phyloP scores from a whole-genome alignment of 2,113 vertebrate genomes.

The Meleagris gallopavo region DNA sequence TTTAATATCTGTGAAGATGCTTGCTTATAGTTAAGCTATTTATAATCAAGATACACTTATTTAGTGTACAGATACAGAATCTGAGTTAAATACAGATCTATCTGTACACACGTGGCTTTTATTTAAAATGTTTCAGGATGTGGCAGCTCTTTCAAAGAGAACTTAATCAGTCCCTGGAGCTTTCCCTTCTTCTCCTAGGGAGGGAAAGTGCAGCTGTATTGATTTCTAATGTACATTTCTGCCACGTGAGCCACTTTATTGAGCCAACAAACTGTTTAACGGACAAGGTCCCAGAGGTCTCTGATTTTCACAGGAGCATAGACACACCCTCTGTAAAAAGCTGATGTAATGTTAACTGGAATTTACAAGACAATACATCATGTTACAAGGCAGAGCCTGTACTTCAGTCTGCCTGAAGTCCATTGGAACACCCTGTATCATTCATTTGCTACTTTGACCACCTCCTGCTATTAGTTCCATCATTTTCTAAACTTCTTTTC shows the following conservation, averaged over 20 bases:
- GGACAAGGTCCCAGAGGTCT: slow-evolving; percentile 35
- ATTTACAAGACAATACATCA: slow-evolving; percentile 1
- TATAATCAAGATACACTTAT: slow-evolving; percentile 8
- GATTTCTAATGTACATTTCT: slow-evolving; percentile 36
- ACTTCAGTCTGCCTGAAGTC: not conserved
- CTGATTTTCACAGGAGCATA: not conserved
- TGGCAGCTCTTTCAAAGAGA: slow-evolving; percentile 22
- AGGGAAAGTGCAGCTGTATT: slow-evolving; percentile 34
- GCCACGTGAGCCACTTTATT: slow-evolving; percentile 30
- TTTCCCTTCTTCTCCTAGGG: slow-evolving; percentile 34
- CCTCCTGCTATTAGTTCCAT: not conserved
- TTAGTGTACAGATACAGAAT: not conserved
- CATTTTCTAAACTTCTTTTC: not conserved
- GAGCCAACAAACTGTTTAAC: slow-evolving; percentile 50
- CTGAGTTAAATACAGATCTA: not conserved
- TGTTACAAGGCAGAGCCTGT: not conserved
- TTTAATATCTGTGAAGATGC: not conserved
- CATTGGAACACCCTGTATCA: accelerated
- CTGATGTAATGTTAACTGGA: not conserved
- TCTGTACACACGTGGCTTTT: not conserved
- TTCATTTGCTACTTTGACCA: not conserved
- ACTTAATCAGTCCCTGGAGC: slow-evolving; percentile 56
- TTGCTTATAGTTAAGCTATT: not conserved
- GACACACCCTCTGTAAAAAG: not conserved
- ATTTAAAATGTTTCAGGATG: slow-evolving; percentile 4